Conservation (phyloP, 2,888 invertebrate species). For the Drosophila suboccidentalis region DNA sequence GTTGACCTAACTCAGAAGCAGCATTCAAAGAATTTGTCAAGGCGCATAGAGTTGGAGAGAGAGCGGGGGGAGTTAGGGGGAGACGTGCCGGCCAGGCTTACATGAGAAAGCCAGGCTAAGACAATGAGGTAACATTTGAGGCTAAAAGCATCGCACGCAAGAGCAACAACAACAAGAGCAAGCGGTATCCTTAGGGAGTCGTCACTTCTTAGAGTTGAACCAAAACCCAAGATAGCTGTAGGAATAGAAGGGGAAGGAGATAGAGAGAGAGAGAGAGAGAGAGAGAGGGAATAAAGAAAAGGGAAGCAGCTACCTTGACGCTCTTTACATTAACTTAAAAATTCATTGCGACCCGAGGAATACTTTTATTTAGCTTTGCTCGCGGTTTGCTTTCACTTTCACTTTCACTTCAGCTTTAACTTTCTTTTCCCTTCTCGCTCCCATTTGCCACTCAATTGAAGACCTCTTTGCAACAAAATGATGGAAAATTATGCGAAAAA, state of each 20-base stretch:
- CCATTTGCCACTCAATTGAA: neutral
- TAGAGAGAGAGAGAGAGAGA: neutral
- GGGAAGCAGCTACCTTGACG: conserved; percentile 34
- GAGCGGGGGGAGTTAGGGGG: neutral
- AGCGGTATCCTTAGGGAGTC: conserved; percentile 65
- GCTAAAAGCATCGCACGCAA: conserved; percentile 72
- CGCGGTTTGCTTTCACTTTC: conserved; percentile 35
- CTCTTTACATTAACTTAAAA: conserved; percentile 77
- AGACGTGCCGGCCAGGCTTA: conserved; percentile 20
- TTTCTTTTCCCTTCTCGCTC: conserved; percentile 7
- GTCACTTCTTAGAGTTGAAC: conserved; percentile 44
- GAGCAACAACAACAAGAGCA: conserved; percentile 30
- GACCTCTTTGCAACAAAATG: conserved; percentile 38
- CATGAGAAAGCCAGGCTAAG: conserved; percentile 39
- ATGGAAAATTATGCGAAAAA: conserved; percentile 75
- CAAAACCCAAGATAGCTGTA: conserved; percentile 10
- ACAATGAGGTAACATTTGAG: conserved; percentile 69
- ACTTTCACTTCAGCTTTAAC: conserved; percentile 26
- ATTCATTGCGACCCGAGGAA: conserved; percentile 75
- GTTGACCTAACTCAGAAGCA: conserved; percentile 64
- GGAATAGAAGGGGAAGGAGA: neutral
- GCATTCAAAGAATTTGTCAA: conserved; percentile 17
- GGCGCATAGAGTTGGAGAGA: neutral
- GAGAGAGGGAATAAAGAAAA: conserved; percentile 1
- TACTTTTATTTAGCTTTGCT: conserved; percentile 68